phyloP scores from a whole-genome alignment of 2,888 invertebrate genomes.

The Stenoptilia bipunctidactyla region DNA sequence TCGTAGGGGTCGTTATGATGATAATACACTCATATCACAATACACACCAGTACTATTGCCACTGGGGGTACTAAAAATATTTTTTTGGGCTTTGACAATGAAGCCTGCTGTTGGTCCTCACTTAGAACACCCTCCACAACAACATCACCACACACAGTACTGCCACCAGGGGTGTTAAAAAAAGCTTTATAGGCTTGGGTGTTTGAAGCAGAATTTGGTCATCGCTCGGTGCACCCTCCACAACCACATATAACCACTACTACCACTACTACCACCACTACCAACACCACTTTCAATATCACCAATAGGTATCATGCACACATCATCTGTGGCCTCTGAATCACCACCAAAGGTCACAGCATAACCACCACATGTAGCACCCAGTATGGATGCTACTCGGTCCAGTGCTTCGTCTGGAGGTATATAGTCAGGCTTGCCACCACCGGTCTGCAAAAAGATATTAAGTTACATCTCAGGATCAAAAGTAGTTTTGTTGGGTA shows the following conservation, averaged over 20 bases:
- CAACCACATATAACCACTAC: not conserved
- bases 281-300: not conserved
- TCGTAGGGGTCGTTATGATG: too few species aligned
- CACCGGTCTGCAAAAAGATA: slow-evolving; percentile 15
- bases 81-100: too few species aligned
- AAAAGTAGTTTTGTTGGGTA: too few species aligned
- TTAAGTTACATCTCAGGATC: not conserved
- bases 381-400: slow-evolving; percentile 13
- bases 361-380: slow-evolving; percentile 11
- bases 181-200: not conserved
- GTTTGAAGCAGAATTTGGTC: not conserved
- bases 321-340: slow-evolving; percentile 1
- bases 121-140: too few species aligned
- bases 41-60: too few species aligned
- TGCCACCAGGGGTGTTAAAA: too few species aligned
- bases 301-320: not conserved
- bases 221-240: not conserved
- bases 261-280: not conserved
- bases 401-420: slow-evolving; percentile 15
- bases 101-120: too few species aligned
- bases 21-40: too few species aligned
- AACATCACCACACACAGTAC: too few species aligned
- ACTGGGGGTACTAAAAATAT: too few species aligned
- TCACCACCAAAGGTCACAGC: slow-evolving; percentile 15
- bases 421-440: slow-evolving; percentile 13